Evolutionary conservation across 2,113 vertebrate genomes (phyloP), one percentile per base, ranked within the genome.

Genomic region (Elaphurus davidianus): DNA sequence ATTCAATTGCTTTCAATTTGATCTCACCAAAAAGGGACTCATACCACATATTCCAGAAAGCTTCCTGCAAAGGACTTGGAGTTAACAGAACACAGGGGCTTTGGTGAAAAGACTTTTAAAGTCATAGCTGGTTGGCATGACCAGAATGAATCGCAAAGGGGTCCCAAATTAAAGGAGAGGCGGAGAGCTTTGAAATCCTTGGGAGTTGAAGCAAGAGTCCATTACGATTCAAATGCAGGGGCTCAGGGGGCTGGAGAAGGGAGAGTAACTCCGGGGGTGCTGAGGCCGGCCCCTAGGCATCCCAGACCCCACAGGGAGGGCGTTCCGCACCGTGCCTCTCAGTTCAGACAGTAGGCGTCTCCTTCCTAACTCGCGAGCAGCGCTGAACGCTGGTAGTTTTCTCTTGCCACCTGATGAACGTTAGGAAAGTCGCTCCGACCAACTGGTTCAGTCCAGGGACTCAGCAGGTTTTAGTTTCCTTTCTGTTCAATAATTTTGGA

Each of bases 321-420:
- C 28, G 54, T 25, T 36, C 79, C 45, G 23, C 13, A 0, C 1
- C 1, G 10, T 3, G 57, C 52, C 64, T 6, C 43, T 16, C 45
- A 1, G 36, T 36, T 7, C 76, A 1, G 60, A 78, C 83, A 9
- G 62, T 0, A 25, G 57, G 11, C 13, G 52, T 55, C 47, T 89
- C n/a, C 64, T 64, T 92, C 19, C 57, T 1, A 25, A 57, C 28
- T 71, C 21, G 50, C 0, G 19, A n/a, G 94, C 74, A 52, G 11
- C 14, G 3, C 62, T 88, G 33, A 13, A 15, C 13, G 55, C 54
- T 10, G 43, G 17, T 1, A 13, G 36, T 74, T 83, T 71, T 50
- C 60, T 47, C 21, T 7, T 57, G 92, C 93, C 90, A 95, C 97
- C 93, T 95, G 96, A 90, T 3, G 95, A 79, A 60, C 33, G 86